Evolutionary conservation across 2,888 invertebrate species (phyloP), one percentile per base, ranked within the genome.

Genomic region (Gastrophysa polygoni): DNA sequence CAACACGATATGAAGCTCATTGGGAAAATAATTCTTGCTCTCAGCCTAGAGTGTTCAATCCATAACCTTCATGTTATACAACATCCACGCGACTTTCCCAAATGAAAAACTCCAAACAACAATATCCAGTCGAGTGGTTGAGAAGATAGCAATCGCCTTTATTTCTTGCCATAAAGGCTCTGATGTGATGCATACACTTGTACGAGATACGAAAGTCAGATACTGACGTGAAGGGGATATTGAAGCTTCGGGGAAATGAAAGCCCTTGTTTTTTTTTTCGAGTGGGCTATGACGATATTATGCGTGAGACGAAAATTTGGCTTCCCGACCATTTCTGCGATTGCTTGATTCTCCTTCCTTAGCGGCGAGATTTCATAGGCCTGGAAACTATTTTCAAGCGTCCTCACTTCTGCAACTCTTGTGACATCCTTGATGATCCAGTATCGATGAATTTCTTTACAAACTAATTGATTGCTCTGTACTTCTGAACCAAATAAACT

Each of bases 61-160:
- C n/a, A n/a, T n/a, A n/a, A n/a, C 14, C 38, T 14, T 38, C 4
- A 11, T 38, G 14, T 38, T 14, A 2, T 14, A 38, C 14, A 38
- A 38, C 3, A 38, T 38, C 11, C 38, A 38, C 14, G 14, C 38
- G 6, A 38, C n/a, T 38, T 38, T 38, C 10, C 10, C 28, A 24
- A 54, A 54, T 10, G 24, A 43, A 54, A 54, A 54, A 21, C 18
- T 51, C 52, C 38, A 52, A 78, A 77, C 71, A 76, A 78, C 77
- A 74, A 77, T 78, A 78, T 77, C 76, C 77, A 75, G 77, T 75
- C 75, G 77, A 77, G 80, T 78, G 78, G 80, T 81, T 80, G 80
- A 81, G 80, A 80, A 80, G 80, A 80, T 80, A 79, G 80, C 81
- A 80, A 81, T 81, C 81, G 79, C 77, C 80, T 81, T 81, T 81